Base-by-base conservation (phyloP, 2,888 invertebrate genomes). In the Mimas tiliae region DNA sequence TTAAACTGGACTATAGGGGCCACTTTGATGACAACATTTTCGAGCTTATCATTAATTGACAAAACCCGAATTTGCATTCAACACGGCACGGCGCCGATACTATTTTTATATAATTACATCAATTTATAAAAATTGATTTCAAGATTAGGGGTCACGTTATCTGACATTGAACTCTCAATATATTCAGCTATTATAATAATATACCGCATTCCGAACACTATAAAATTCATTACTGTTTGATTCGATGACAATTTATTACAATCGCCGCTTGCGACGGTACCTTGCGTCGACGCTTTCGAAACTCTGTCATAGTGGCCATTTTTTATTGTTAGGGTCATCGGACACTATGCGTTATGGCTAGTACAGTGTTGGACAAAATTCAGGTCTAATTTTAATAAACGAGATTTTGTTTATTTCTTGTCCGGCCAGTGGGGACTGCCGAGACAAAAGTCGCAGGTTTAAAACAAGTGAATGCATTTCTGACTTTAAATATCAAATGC, bases 291-390 rank as follows among this genome's bases (percentile, higher is more conserved):
- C 45, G 74, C 78, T 90, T 90, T 89, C 89, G 88, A 89, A 88
- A 91, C 78, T 74, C 76, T 81, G 83, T 85, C 85, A 79, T 76
- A 82, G 86, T 86, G 85, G 83, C 83, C 83, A 88, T 89, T 90
- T 88, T 91, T 91, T 91, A 90, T 90, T 87, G 85, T 89, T 79
- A 84, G 84, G 88, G 86, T 88, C 87, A 88, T 88, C 85, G 83
- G 75, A 84, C 85, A 86, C 81, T 77, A 84, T 87, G 87, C 83
- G 82, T 84, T 85, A 90, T 83, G 69, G 72, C 69, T 74, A 69
- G 72, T 58, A 19, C 19, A 58, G 19, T 58, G 58, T 12, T 42
- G 42, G 58, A 19, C 58, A 58, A 58, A 42, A 42, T 38, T 8
- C 34, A 34, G 9, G 14, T 7, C 33, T 16, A 0, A 3, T 27